Evolutionary conservation across 2,113 vertebrate species (phyloP), one percentile per base, ranked within the genome.

Genomic region (Caracal caracal): DNA sequence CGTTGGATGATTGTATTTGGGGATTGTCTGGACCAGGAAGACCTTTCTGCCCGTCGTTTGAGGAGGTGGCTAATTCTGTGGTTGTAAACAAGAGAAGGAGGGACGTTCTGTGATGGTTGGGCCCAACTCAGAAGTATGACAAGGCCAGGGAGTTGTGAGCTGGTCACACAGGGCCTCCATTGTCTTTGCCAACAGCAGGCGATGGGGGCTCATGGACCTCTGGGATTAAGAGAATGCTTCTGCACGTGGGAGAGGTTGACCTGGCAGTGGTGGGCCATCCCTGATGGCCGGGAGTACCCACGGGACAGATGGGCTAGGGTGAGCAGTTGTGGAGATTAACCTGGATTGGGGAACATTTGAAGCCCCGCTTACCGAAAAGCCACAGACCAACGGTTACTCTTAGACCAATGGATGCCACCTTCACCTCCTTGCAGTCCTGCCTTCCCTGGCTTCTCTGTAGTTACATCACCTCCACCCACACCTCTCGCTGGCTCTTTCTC

Each of bases 211-310:
- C 56, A 0, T n/a, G 63, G 51, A 30, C n/a, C 8, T 63, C 65
- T 53, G 11, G 63, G 59, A 17, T 53, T 40, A 12, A 68, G 95
- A 63, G 65, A 22, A 4, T 35, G 47, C 19, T 0, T 6, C 20
- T 4, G 1, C 6, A 22, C 0, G 2, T 24, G 33, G 17, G 26
- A 20, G 19, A 20, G 4, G 20, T 17, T 79, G 59, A 22, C 33
- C 19, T 13, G 26, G 78, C 10, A 4, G 26, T 10, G 3, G 5
- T 3, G n/a, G 71, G 6, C n/a, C 28, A 1, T 5, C 35, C 20
- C 22, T 28, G 65, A n/a, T 37, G 71, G 22, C 53, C 24, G 3
- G 33, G 71, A 66, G 40, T 8, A 12, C 37, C 71, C 20, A 43
- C 73, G 9, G 92, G 76, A 80, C 51, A 35, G 6, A 12, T 51